These are phyloP conservation scores for Anguilla rostrata DNA, from an alignment of 2,113 vertebrate species.

Conservation along the genomic window DNA sequence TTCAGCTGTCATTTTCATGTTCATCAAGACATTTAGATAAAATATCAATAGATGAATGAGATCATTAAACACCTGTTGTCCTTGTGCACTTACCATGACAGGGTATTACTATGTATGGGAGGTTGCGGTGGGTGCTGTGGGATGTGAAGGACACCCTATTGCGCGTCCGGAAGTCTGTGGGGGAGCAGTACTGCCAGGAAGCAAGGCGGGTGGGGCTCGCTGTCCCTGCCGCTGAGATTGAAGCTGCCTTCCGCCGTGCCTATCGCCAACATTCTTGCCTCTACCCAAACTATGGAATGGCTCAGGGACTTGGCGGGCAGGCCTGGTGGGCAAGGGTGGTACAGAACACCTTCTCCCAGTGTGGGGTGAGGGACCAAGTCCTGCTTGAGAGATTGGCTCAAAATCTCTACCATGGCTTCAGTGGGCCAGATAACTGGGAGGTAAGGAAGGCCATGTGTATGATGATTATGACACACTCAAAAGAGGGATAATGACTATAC, in stretches of 20 bases:
- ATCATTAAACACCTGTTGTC: background rate
- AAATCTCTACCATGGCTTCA: slow-evolving; percentile 79
- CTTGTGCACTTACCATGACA: slow-evolving; percentile 3
- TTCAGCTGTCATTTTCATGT: no score
- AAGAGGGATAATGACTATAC: background rate
- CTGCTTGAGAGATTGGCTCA: slow-evolving; percentile 64
- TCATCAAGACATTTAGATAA: no score
- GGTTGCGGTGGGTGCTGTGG: slow-evolving; percentile 83
- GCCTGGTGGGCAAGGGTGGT: slow-evolving; percentile 84
- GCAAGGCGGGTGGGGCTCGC: slow-evolving; percentile 70
- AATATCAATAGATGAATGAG: no score
- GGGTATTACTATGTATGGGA: slow-evolving; percentile 55
- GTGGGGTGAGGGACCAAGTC: slow-evolving; percentile 66
- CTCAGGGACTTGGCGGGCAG: slow-evolving; percentile 74
- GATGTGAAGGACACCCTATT: slow-evolving; percentile 90
- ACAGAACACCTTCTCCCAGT: slow-evolving; percentile 74
- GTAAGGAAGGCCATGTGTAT: slow-evolving; percentile 47
- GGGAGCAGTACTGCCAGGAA: slow-evolving; percentile 77
- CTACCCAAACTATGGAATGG: slow-evolving; percentile 84
- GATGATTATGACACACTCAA: background rate
- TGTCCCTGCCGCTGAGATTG: slow-evolving; percentile 64
- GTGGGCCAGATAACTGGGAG: slow-evolving; percentile 78
- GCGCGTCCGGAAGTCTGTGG: slow-evolving; percentile 76
- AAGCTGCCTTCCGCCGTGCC: slow-evolving; percentile 64
- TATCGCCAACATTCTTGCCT: slow-evolving; percentile 63